These are phyloP conservation scores for Physella acuta DNA, from an alignment of 1,140 invertebrate genomes.

Conservation along the genomic window DNA sequence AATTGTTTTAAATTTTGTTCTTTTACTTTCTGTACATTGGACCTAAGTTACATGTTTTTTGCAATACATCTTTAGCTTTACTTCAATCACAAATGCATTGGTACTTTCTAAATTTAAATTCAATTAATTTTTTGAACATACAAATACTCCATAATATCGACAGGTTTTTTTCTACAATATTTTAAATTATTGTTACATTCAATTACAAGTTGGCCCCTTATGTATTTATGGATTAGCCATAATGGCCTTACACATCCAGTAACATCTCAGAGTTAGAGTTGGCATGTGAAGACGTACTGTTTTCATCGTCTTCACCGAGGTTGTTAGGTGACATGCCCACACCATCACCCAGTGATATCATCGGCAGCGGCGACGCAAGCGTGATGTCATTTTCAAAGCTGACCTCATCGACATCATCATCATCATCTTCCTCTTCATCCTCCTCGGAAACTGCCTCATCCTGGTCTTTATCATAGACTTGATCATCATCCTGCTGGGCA, in stretches of 20 bases:
- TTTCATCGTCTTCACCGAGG: conserved; percentile 2
- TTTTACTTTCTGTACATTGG: too few relatives aligned
- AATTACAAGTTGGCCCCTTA: too few relatives aligned
- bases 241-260: background rate
- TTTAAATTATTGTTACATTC: too few relatives aligned
- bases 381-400: conserved; percentile 14
- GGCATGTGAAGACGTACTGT: background rate
- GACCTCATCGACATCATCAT: conserved; percentile 18
- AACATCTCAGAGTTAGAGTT: background rate
- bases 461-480: conserved; percentile 3
- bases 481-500: conserved; percentile 8
- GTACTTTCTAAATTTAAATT: too few relatives aligned
- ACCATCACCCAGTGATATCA: conserved; percentile 23
- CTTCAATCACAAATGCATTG: too few relatives aligned
- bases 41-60: too few relatives aligned
- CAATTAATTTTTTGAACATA: too few relatives aligned
- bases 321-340: conserved; percentile 24
- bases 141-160: too few relatives aligned
- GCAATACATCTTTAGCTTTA: too few relatives aligned
- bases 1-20: too few relatives aligned
- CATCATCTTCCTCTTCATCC: conserved; percentile 19
- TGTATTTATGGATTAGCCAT: too few relatives aligned
- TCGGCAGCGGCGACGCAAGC: conserved; percentile 26
- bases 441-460: conserved; percentile 7
- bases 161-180: too few relatives aligned